Evolutionary conservation across 2,888 invertebrate species (phyloP), one percentile per base, ranked within the genome.

Genomic region (Lomographa bimaculata): DNA sequence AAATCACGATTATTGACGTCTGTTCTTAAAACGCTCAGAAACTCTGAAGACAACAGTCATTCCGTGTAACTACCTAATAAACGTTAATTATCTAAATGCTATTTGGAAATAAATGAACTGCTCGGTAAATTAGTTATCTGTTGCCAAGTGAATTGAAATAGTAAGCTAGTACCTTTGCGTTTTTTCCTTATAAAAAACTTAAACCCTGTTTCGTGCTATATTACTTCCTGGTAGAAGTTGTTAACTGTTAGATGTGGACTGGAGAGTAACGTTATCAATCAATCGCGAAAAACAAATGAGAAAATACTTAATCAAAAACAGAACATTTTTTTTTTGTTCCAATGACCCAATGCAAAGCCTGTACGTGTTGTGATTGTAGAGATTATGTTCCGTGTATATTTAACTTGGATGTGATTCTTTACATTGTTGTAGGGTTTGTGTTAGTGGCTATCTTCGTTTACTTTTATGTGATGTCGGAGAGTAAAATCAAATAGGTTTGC

Each of bases 321-420:
- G n/a, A n/a, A n/a, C n/a, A n/a, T n/a, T n/a, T n/a, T n/a, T n/a
- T n/a, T n/a, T n/a, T n/a, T n/a, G n/a, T n/a, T n/a, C n/a, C n/a
- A n/a, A n/a, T n/a, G n/a, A n/a, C n/a, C n/a, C n/a, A n/a, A n/a
- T n/a, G n/a, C n/a, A n/a, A n/a, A n/a, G n/a, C n/a, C n/a, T n/a
- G n/a, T n/a, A n/a, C n/a, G n/a, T n/a, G n/a, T n/a, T n/a, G n/a
- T n/a, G n/a, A n/a, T n/a, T n/a, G n/a, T n/a, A n/a, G n/a, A n/a
- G n/a, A n/a, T n/a, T n/a, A 59, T 29, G 58, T 63, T 0, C 70
- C 71, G 62, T 70, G 60, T n/a, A 47, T 78, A 2, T 61, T 66
- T 5, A 46, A 82, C 29, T 37, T 83, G 45, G 84, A 84, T 36
- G 70, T 74, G 17, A 43, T 81, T 1, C 45, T 83, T 0, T 81